Evolutionary conservation across 2,888 invertebrate genomes (phyloP), one percentile per base, ranked within the genome.

Genomic region (Netelia inedita): DNA sequence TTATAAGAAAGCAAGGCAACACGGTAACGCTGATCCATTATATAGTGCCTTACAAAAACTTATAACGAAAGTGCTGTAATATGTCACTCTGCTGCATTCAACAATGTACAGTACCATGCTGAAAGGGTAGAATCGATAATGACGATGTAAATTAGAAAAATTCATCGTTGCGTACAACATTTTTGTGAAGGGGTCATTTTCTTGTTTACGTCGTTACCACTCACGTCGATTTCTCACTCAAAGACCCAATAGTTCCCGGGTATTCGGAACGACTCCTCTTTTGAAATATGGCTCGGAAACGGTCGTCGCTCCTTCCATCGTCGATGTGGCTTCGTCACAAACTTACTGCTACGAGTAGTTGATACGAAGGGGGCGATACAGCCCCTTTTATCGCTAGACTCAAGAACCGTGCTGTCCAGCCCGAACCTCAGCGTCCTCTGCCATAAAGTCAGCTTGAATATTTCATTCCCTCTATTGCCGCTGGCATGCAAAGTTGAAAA

Each of bases 101-200:
- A 8, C 35, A 46, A 46, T 14, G 10, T 46, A 46, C 14, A 46
- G 14, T 1, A 11, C 8, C 14, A 9, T 53, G 41, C 41, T 43
- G 61, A 74, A 59, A 59, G 73, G 79, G 81, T 85, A 86, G 85
- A 83, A 85, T 85, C 80, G 85, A 87, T 88, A 88, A 87, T 85
- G 84, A 86, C 78, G 87, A 87, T 87, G 69, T 16, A 69, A 63
- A 76, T 63, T 69, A 35, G 61, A 59, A 23, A 23, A 68, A 75
- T 79, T 72, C 35, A 73, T 43, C 19, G 14, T 53, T 61, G 21
- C 21, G 41, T 21, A 10, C 23, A 57, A 68, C 57, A 21, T 76
- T 72, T 21, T 75, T 35, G 50, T 2, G 53, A 50, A 71, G 55
- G 57, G 63, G 16, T 61, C 23, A 69, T 79, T 80, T 72, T 68